Percentiles rank a stretch among this genome's conserved stretches.
phyloP scores from a whole-genome alignment of 2,888 invertebrate species.

The Lithophane leautieri region DNA sequence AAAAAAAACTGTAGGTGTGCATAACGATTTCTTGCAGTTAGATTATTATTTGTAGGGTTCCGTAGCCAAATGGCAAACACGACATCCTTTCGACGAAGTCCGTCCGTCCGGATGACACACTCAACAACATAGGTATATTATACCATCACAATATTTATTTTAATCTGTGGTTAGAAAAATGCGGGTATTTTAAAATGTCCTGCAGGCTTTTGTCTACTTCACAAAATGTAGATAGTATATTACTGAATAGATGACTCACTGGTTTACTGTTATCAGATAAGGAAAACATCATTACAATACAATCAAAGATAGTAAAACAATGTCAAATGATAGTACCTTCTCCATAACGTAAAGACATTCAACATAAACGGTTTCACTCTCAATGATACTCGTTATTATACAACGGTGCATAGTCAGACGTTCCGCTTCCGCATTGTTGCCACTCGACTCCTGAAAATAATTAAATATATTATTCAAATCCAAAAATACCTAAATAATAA shows the following conservation, averaged over 20 bases:
- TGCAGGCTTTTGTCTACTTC: neutral
- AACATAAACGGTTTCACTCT: constrained; percentile 97
- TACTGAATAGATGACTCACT: constrained; percentile 15
- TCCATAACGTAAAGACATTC: constrained; percentile 97
- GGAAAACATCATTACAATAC: neutral
- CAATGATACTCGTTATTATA: constrained; percentile 96
- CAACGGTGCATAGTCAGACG: constrained; percentile 96
- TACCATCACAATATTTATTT: neutral
- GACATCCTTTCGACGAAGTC: too few species aligned
- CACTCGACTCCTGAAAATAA: constrained; percentile 82
- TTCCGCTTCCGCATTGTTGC: constrained; percentile 93
- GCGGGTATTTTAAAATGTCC: neutral
- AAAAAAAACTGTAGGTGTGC: too few species aligned
- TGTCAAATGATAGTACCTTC: constrained; percentile 90
- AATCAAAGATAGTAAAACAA: constrained; percentile 54
- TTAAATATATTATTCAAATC: constrained; percentile 42
- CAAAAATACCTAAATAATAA: constrained; percentile 38
- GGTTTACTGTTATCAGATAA: constrained; percentile 26
- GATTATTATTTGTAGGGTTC: too few species aligned
- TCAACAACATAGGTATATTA: neutral
- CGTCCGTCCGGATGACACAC: neutral
- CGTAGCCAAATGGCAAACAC: too few species aligned
- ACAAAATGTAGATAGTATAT: neutral
- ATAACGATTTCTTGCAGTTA: too few species aligned
- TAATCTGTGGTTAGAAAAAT: neutral